These are phyloP conservation scores for Schizopygopsis pylzovi DNA, from an alignment of 2,797 vertebrate species.

Conservation along the genomic window DNA sequence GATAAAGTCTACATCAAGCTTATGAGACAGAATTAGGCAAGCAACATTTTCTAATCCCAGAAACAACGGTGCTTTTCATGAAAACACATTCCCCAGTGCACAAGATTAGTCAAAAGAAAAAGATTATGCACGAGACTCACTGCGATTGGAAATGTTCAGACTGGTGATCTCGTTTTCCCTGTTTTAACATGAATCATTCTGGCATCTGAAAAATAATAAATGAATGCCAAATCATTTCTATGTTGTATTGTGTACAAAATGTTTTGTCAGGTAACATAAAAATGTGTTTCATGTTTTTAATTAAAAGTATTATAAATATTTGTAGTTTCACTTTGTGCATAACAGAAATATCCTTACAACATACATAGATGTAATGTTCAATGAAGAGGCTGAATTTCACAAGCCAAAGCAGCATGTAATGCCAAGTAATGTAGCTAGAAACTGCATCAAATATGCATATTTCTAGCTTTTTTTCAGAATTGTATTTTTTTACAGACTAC, in stretches of 20 bases:
- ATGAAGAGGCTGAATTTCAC: neutral
- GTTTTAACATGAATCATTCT: constrained; percentile 4
- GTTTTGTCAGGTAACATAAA: neutral
- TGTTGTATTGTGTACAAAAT: neutral
- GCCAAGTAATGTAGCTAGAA: neutral
- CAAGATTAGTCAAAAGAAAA: constrained; percentile 66
- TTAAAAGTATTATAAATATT: neutral
- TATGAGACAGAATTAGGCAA: constrained; percentile 47
- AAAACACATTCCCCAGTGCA: constrained; percentile 61
- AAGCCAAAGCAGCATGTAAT: neutral
- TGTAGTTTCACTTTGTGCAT: neutral
- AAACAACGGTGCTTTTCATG: constrained; percentile 74
- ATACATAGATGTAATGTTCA: neutral
- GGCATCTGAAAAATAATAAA: neutral
- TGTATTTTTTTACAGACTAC: neutral
- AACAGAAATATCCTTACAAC: neutral
- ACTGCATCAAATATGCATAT: neutral
- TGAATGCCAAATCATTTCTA: neutral
- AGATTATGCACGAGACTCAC: constrained; percentile 60
- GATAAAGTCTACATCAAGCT: constrained; percentile 40
- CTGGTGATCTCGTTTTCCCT: constrained; percentile 15
- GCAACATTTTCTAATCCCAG: constrained; percentile 66
- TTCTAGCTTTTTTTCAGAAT: too few relatives aligned
- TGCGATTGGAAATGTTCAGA: constrained; percentile 51
- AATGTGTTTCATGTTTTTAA: neutral